Evolutionary conservation across 1,140 invertebrate species (phyloP).

Genomic region (Ceratosolen solmsi): DNA sequence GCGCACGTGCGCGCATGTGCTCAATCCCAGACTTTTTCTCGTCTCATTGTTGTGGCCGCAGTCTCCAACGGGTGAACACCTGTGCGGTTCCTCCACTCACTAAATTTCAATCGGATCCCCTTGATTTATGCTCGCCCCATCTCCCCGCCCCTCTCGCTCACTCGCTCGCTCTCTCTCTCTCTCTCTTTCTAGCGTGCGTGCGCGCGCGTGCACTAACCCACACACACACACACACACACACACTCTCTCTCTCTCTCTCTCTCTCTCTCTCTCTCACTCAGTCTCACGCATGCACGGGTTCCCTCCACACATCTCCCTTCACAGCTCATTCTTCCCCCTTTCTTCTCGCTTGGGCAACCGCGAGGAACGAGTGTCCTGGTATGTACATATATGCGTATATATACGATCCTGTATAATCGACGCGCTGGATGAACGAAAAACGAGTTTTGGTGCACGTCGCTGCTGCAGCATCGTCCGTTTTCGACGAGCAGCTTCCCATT

Average conservation of each 20-base stretch:
- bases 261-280: not conserved
- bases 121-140: slow-evolving; percentile 55
- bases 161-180: not conserved
- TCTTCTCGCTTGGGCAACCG: not conserved
- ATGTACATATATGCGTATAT: not conserved
- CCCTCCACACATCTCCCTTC: not conserved
- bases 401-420: slow-evolving; percentile 27
- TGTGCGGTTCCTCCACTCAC: slow-evolving; percentile 48
- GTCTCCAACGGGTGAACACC: slow-evolving; percentile 31
- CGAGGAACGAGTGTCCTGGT: not conserved
- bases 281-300: not conserved
- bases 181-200: not conserved
- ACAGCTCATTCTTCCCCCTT: not conserved
- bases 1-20: not conserved
- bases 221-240: not conserved
- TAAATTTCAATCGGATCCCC: slow-evolving; percentile 59
- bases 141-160: not conserved
- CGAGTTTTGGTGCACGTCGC: slow-evolving; percentile 32
- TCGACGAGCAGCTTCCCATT: not conserved
- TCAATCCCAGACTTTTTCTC: slow-evolving; percentile 29
- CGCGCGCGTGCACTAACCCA: not conserved
- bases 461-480: not conserved
- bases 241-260: not conserved
- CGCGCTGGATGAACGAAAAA: slow-evolving; percentile 39
- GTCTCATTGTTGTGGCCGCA: not conserved